Evolutionary conservation across 2,113 vertebrate species (phyloP).

Genomic region (Paradoxurus hermaphroditus): DNA sequence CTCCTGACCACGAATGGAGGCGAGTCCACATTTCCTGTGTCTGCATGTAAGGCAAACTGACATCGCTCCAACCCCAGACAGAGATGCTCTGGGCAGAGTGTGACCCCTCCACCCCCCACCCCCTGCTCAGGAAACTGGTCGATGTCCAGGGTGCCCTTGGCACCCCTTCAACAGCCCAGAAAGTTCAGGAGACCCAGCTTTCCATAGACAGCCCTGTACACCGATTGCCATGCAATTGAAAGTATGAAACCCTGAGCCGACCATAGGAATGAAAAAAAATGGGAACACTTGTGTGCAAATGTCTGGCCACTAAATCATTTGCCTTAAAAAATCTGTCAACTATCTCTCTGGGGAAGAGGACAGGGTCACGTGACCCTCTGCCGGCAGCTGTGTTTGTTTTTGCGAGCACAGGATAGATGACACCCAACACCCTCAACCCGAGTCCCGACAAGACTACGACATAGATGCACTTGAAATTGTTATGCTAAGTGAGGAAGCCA

Average conservation of each 20-base stretch:
- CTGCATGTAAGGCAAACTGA: accelerated
- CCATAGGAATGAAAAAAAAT: background rate
- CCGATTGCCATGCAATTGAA: background rate
- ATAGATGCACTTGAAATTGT: background rate
- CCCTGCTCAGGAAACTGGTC: background rate
- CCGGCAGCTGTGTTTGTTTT: background rate
- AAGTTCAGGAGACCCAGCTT: background rate
- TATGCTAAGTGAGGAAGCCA: background rate
- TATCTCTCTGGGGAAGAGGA: no score
- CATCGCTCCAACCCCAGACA: no score
- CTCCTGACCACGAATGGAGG: accelerated
- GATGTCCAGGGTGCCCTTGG: no score
- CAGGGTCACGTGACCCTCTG: accelerated
- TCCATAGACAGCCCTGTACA: no score
- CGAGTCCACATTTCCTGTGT: background rate
- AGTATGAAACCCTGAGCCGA: background rate
- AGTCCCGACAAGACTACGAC: accelerated
- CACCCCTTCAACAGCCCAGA: background rate
- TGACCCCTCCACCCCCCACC: no score
- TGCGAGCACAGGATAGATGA: background rate
- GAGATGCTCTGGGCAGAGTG: background rate
- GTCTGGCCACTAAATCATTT: background rate
- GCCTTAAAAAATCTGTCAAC: background rate
- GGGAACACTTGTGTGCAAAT: background rate
- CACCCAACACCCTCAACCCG: accelerated